These are phyloP conservation scores for Tiaroga cobitis DNA, from an alignment of 2,797 vertebrate genomes.

Conservation along the genomic window DNA sequence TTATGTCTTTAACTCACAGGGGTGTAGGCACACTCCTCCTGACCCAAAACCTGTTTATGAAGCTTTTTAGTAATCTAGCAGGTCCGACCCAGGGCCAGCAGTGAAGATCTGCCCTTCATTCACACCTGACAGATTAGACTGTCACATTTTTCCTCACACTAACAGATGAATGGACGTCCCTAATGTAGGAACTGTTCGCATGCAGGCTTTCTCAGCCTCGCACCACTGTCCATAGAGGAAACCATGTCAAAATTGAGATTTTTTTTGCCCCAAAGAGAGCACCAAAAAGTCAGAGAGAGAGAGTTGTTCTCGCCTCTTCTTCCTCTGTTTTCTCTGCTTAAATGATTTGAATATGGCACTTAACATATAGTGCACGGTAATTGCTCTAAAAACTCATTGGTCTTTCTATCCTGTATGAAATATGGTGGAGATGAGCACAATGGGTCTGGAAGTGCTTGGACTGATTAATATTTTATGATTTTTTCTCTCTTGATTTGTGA, in stretches of 20 bases:
- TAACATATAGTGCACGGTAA: conserved; percentile 36
- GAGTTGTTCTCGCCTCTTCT: not conserved
- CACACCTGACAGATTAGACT: conserved; percentile 32
- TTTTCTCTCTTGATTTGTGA: conserved; percentile 42
- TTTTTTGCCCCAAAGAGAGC: not conserved
- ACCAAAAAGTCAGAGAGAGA: not conserved
- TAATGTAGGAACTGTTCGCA: conserved; percentile 51
- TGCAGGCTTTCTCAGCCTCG: conserved; percentile 16
- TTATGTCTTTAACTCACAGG: conserved; percentile 16
- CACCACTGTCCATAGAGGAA: conserved; percentile 18
- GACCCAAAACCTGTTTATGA: conserved; percentile 7
- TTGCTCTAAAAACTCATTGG: conserved; percentile 42
- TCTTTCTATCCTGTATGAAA: conserved; percentile 34
- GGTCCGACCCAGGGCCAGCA: not conserved
- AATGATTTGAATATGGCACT: conserved; percentile 34
- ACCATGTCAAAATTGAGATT: not conserved
- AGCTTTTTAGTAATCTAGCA: conserved; percentile 24
- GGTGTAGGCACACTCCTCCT: conserved; percentile 17
- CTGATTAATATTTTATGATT: conserved; percentile 48
- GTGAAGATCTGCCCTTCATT: conserved; percentile 21
- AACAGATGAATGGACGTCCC: conserved; percentile 22
- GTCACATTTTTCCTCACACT: conserved; percentile 35
- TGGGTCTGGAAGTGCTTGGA: conserved; percentile 31
- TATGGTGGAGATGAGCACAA: conserved; percentile 23
- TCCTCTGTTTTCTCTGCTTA: conserved; percentile 13